Conservation (phyloP, 2,113 vertebrate genomes). For the Gobio gobio region DNA sequence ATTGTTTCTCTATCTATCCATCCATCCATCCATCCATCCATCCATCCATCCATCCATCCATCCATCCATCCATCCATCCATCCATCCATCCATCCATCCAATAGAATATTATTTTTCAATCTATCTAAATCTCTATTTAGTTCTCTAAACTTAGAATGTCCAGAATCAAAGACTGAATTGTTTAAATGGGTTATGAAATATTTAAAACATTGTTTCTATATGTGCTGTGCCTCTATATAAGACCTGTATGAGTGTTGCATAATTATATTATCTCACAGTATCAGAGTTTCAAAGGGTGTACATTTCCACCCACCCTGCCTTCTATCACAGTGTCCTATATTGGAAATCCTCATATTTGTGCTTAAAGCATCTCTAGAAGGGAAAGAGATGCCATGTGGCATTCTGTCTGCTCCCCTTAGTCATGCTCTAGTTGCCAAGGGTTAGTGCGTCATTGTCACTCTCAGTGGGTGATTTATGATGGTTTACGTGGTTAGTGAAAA, state of each 20-base stretch:
- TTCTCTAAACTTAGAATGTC: not conserved
- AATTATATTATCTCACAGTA: not conserved
- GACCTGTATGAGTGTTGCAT: not conserved
- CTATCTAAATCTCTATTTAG: not conserved
- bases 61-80: not conserved
- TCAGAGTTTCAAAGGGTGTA: not conserved
- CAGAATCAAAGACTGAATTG: not conserved
- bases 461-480: not conserved
- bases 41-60: not conserved
- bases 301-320: not conserved
- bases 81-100: not conserved
- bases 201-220: not conserved
- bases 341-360: not conserved
- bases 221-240: not conserved
- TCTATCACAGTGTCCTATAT: not conserved
- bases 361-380: conserved; percentile 1
- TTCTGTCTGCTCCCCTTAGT: conserved; percentile 17
- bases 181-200: not conserved
- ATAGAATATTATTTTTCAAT: no score
- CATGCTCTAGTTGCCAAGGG: conserved; percentile 37
- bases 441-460: conserved; percentile 16
- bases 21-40: no score
- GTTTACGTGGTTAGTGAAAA: not conserved
- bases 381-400: conserved; percentile 13
- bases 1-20: no score